Evolutionary conservation across 2,113 vertebrate species (phyloP), one percentile per base, ranked within the genome.

Genomic region (Pterophyllum scalare): DNA sequence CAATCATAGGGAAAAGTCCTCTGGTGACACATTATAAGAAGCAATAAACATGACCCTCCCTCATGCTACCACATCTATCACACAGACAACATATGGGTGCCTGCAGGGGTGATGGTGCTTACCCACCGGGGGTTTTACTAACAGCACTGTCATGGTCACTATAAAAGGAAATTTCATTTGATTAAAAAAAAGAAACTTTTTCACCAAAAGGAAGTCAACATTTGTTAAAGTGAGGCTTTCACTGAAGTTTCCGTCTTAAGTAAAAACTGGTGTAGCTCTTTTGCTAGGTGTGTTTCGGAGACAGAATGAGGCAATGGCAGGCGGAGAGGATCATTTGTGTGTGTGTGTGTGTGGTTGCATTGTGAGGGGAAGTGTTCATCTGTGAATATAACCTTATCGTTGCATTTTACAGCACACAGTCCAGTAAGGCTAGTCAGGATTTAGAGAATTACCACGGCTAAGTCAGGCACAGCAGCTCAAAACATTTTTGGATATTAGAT

Each of bases 401-500:
- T 65, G 83, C 70, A 59, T 88, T 89, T 90, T 88, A 58, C 74
- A 89, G 80, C 33, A 77, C 60, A 77, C 88, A 81, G 81, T 85
- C 83, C 54, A 54, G 49, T 85, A 88, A 89, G 90, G 87, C 92
- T 84, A 80, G 87, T 85, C 77, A 56, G 93, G 95, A 94, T 94
- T 95, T 92, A 94, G 65, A 90, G 93, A 80, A 95, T 95, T 94
- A 94, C 81, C 82, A 85, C 11, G 8, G 87, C 92, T 94, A 89
- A 95, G 89, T 87, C 89, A 87, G 81, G 75, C 84, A 76, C 87
- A 91, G 86, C 90, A 78, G 80, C 91, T 94, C 79, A 83, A 86
- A 87, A 85, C 81, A 90, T 87, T 84, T 72, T 81, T 80, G 77
- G 85, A 95, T 94, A 93, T 92, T 90, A 94, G 90, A 94, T 93